Evolutionary conservation across 2,113 vertebrate genomes (phyloP).

Genomic region (Centropus bengalensis): DNA sequence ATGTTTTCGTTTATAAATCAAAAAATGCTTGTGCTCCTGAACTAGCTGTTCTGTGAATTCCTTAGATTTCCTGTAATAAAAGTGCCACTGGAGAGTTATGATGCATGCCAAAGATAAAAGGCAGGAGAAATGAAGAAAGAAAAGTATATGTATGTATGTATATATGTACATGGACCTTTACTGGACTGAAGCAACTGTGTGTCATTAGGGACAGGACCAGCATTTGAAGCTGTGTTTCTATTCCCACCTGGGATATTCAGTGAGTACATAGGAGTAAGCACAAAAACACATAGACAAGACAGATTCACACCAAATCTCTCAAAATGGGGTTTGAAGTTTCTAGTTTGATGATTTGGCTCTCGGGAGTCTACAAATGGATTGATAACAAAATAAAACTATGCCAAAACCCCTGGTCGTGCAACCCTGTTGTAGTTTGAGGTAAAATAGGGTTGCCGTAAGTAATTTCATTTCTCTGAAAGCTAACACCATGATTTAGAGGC

Average conservation of each 20-base stretch:
- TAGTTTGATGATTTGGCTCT: background rate
- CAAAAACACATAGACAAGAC: background rate
- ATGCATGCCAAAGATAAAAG: background rate
- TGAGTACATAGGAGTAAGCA: background rate
- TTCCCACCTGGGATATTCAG: background rate
- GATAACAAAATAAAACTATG: no score
- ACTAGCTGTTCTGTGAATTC: background rate
- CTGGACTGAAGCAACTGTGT: background rate
- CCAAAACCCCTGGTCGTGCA: no score
- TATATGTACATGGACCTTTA: background rate
- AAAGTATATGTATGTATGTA: background rate
- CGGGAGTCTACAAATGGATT: background rate
- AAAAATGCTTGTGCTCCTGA: background rate
- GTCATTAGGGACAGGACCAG: background rate
- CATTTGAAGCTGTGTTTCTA: background rate
- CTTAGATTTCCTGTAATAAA: conserved; percentile 21
- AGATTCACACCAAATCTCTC: background rate
- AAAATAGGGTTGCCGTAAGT: no score
- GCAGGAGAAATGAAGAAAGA: background rate
- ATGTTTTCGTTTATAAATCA: conserved; percentile 28
- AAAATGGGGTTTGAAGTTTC: background rate
- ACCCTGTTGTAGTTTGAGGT: no score
- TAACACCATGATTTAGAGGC: no score
- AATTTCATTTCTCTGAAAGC: no score
- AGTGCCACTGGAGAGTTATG: background rate